Base-by-base conservation (phyloP, 1,140 invertebrate species). In the Babylonia areolata region DNA sequence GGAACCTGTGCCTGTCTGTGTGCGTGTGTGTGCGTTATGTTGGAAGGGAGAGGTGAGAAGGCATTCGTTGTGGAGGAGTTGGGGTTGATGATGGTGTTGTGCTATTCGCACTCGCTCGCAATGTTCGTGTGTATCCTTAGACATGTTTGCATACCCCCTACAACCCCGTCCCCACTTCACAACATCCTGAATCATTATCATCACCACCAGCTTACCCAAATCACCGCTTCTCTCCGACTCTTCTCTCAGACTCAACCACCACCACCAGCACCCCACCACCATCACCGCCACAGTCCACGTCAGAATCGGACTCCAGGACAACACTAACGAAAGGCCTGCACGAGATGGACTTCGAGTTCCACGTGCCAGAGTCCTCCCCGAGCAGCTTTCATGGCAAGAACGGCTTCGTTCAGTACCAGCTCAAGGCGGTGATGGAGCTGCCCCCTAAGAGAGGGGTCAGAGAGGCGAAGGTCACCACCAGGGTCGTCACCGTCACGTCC, bases 261-360 rank as follows among this genome's bases (percentile, higher is more conserved):
- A 64, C 58, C 12, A 64, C 58, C 58, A 64, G 46, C 46, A 51
- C 46, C 9, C 46, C 46, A 51, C 42, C 46, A 51, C 46, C 46
- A 46, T 6, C 46, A 51, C 46, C 46, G 15, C 46, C 0, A 12
- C 46, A 51, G 17, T 17, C 46, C 46, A 51, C 46, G 46, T 51
- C 46, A 51, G 2, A 51, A 9, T 12, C 46, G 17, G 9, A 9
- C 46, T 12, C 46, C 9, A 17, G 17, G 46, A 51, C 58, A 5
- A 64, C 23, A 12, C 58, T 64, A 23, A 64, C 58, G 15, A 64
- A 64, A 64, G 58, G 58, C 58, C 5, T 23, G 17, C 58, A 64
- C 58, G 28, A 64, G 58, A 64, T 64, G 9, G 58, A 64, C 58
- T 64, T 64, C 58, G 58, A 64, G 58, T 64, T 64, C 58, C 58